These are phyloP conservation scores for Entelurus aequoreus DNA, from an alignment of 2,113 vertebrate genomes.

Conservation along the genomic window DNA sequence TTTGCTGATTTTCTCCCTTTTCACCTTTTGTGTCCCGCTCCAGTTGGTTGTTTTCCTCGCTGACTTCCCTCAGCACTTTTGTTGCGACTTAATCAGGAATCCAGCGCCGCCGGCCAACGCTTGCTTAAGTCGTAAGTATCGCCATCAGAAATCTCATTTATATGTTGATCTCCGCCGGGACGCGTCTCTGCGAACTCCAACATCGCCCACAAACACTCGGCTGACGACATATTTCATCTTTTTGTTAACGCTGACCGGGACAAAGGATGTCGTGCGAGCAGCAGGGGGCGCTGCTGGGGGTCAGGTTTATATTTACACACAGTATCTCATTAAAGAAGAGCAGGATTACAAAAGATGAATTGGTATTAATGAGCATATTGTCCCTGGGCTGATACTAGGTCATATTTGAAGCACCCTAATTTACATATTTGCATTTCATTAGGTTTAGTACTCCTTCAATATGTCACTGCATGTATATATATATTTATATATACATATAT, in stretches of 20 bases:
- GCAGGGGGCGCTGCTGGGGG: no score
- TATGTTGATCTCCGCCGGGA: neutral
- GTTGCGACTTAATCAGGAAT: neutral
- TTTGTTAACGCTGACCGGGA: no score
- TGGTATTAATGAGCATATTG: neutral
- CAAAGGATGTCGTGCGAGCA: no score
- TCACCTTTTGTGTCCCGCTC: slow-evolving; percentile 1
- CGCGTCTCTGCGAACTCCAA: neutral
- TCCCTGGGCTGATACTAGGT: neutral
- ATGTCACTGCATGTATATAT: no score
- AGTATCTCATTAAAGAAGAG: no score
- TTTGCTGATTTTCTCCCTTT: neutral
- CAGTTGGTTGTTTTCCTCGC: neutral
- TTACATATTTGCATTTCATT: neutral
- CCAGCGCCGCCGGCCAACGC: neutral
- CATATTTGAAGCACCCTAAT: neutral
- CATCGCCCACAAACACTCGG: neutral
- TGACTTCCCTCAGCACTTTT: slow-evolving; percentile 4
- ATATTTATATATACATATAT: no score
- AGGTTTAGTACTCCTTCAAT: no score
- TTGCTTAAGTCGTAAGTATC: neutral
- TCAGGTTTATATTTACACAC: no score
- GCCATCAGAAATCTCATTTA: neutral
- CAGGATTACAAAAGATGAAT: no score
- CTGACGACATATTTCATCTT: neutral